Percentiles rank a stretch among this genome's conserved stretches.
Evolutionary conservation across 2,888 invertebrate species (phyloP).

Genomic region (Dryobotodes eremita): DNA sequence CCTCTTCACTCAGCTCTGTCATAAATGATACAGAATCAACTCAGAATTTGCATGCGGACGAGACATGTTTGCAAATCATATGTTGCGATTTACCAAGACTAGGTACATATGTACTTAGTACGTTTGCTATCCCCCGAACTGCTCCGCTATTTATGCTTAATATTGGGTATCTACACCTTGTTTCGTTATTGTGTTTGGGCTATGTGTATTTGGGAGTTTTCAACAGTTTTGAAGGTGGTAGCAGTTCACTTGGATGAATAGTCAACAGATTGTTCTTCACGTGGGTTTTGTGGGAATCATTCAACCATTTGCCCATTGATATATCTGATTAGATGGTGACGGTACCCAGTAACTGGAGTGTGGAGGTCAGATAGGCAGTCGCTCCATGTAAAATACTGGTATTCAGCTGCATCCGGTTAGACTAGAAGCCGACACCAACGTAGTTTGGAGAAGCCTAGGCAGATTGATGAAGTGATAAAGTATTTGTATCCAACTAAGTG

Average conservation of each 20-base stretch:
- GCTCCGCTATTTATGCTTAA: constrained; percentile 39
- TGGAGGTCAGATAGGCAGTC: no score
- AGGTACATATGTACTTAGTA: constrained; percentile 61
- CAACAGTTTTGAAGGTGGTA: background rate
- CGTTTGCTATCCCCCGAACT: constrained; percentile 44
- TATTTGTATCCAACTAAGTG: background rate
- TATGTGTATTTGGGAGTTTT: background rate
- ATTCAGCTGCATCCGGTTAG: no score
- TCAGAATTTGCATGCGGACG: constrained; percentile 76
- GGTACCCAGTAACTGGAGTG: no score
- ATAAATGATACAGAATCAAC: constrained; percentile 79
- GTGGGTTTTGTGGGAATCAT: background rate
- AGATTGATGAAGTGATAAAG: no score
- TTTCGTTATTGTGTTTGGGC: constrained; percentile 24
- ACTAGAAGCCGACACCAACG: no score
- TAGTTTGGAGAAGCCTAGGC: no score
- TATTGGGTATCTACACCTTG: constrained; percentile 43
- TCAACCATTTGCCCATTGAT: background rate
- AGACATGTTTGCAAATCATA: constrained; percentile 80
- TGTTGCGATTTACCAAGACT: constrained; percentile 72
- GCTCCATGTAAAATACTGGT: no score
- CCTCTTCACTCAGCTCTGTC: constrained; percentile 61
- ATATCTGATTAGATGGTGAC: background rate
- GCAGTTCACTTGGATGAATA: background rate
- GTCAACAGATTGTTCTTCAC: background rate